A percentile compares a stretch with the other conserved stretches of the same genome.
Conservation (phyloP, 2,888 invertebrate genomes). For the Molorchus minor region DNA sequence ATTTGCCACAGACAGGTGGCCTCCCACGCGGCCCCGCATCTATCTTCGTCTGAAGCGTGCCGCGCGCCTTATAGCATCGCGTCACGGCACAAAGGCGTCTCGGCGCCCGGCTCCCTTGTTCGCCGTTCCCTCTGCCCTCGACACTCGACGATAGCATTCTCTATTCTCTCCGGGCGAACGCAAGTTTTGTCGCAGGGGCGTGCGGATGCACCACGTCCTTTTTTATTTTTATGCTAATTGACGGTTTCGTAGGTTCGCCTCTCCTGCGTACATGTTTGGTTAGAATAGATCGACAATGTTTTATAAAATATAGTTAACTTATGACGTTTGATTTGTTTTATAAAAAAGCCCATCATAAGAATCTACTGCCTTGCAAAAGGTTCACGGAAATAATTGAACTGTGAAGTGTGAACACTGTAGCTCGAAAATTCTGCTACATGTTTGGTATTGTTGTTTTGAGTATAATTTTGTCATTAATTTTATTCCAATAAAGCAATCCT, state of each 20-base stretch:
- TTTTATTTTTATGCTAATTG: not conserved
- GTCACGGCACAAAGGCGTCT: slow-evolving; percentile 27
- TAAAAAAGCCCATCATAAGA: no score
- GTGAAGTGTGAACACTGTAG: no score
- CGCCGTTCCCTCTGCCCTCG: slow-evolving; percentile 17
- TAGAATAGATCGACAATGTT: no score
- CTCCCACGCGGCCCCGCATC: slow-evolving; percentile 53
- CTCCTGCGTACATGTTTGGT: no score
- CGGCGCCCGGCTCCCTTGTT: slow-evolving; percentile 24
- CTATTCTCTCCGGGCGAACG: slow-evolving; percentile 25
- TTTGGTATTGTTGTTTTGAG: no score
- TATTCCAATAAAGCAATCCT: no score
- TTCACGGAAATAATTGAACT: no score
- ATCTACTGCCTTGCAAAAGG: no score
- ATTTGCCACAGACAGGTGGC: slow-evolving; percentile 62
- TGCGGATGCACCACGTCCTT: not conserved
- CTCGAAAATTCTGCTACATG: no score
- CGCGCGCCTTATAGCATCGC: slow-evolving; percentile 13
- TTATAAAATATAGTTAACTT: no score
- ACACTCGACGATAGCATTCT: slow-evolving; percentile 25
- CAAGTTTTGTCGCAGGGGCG: slow-evolving; percentile 16
- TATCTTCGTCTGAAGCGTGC: slow-evolving; percentile 22
- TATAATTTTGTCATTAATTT: no score
- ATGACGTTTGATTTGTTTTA: no score
- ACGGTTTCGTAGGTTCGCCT: not conserved